Percentiles rank a stretch among this genome's conserved stretches.
phyloP scores from a whole-genome alignment of 2,113 vertebrate genomes.

The Cromileptes altivelis region DNA sequence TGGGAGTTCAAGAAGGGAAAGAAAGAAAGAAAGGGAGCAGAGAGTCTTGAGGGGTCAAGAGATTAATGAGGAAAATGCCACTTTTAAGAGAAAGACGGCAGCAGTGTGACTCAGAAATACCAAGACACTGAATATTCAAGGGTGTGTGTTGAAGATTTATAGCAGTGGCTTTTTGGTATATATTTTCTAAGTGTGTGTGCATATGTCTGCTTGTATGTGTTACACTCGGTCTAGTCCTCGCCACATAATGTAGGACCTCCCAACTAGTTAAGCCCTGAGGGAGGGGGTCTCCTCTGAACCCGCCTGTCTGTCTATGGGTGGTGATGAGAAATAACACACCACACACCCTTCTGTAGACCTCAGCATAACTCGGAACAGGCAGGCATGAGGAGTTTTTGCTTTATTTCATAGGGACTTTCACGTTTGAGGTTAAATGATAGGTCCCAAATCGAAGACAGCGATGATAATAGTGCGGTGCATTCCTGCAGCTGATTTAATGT shows the following conservation, averaged over 20 bases:
- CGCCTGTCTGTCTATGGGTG: conserved; percentile 60
- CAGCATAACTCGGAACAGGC: conserved; percentile 61
- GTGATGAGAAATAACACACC: conserved; percentile 71
- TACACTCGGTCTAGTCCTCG: conserved; percentile 58
- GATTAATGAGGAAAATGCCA: conserved; percentile 61
- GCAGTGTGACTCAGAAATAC: conserved; percentile 72
- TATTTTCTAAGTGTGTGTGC: conserved; percentile 69
- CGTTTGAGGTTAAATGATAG: conserved; percentile 58
- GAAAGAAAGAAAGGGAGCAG: conserved; percentile 16
- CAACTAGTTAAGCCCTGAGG: conserved; percentile 70
- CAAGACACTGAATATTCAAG: conserved; percentile 72
- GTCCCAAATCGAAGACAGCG: conserved; percentile 17
- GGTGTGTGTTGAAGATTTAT: conserved; percentile 72
- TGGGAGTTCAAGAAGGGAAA: conserved; percentile 17
- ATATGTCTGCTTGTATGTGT: conserved; percentile 65
- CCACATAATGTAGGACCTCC: conserved; percentile 74
- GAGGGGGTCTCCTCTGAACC: conserved; percentile 68
- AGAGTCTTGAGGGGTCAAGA: conserved; percentile 36
- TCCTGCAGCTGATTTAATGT: conserved; percentile 34
- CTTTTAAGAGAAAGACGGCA: conserved; percentile 50
- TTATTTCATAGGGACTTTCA: conserved; percentile 60
- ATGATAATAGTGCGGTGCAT: conserved; percentile 37
- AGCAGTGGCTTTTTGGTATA: conserved; percentile 68
- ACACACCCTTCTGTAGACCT: conserved; percentile 59
- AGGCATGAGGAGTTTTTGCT: conserved; percentile 32